Evolutionary conservation across 2,888 invertebrate genomes (phyloP).

Genomic region (Odontocerum albicorne): DNA sequence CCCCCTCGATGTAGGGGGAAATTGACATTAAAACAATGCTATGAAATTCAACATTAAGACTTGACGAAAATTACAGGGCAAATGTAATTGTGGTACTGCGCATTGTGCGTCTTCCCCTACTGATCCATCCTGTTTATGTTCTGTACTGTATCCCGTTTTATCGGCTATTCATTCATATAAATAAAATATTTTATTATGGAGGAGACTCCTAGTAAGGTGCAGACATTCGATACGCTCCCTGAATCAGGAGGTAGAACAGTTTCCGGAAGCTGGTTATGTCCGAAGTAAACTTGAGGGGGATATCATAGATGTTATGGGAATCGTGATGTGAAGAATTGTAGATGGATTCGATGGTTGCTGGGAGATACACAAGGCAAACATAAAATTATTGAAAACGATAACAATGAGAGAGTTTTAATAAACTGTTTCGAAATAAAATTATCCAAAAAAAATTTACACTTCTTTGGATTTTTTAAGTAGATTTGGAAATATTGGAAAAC

Average conservation of each 20-base stretch:
- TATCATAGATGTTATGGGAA: too few relatives aligned
- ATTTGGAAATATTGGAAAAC: too few relatives aligned
- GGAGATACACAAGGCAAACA: too few relatives aligned
- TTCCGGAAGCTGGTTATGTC: slow-evolving; percentile 14
- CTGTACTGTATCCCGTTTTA: slow-evolving; percentile 19
- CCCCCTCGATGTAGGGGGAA: slow-evolving; percentile 9
- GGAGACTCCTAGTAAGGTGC: slow-evolving; percentile 24
- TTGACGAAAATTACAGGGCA: slow-evolving; percentile 35
- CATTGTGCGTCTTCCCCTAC: slow-evolving; percentile 1
- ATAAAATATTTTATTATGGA: slow-evolving; percentile 34
- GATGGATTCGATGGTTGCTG: too few relatives aligned
- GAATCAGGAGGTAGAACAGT: slow-evolving; percentile 1
- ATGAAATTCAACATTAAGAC: slow-evolving; percentile 34
- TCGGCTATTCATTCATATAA: slow-evolving; percentile 35
- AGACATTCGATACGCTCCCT: slow-evolving; percentile 17
- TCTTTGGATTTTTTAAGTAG: too few relatives aligned
- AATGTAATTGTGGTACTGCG: slow-evolving; percentile 29
- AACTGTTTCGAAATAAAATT: too few relatives aligned
- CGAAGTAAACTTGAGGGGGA: too few relatives aligned
- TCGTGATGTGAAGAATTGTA: too few relatives aligned
- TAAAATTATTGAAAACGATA: too few relatives aligned
- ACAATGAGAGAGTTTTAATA: too few relatives aligned
- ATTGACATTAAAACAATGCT: slow-evolving; percentile 33
- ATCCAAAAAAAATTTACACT: too few relatives aligned
- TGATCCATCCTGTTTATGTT: slow-evolving; percentile 2